Conservation (phyloP, 2,888 invertebrate species). For the Alloscopus bannaensis region DNA sequence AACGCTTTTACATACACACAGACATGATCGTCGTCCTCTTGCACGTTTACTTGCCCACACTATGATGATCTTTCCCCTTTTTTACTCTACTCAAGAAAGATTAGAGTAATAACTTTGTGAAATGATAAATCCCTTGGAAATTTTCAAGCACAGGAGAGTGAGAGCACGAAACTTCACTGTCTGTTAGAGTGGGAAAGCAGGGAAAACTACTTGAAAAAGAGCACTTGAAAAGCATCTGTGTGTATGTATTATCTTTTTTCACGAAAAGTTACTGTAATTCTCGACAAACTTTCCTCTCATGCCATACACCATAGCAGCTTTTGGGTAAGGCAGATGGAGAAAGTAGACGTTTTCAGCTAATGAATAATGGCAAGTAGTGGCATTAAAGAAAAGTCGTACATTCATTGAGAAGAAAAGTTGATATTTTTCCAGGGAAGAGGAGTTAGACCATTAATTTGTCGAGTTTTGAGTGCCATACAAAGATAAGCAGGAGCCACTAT, state of each 20-base stretch:
- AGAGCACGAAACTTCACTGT: too few relatives aligned
- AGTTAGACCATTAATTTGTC: too few relatives aligned
- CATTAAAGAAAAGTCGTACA: too few relatives aligned
- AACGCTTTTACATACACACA: too few relatives aligned
- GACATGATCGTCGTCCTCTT: neutral
- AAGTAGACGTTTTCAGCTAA: slow-evolving; percentile 12
- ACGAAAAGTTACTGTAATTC: slow-evolving; percentile 6
- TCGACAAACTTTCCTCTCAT: slow-evolving; percentile 4
- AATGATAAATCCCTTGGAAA: slow-evolving; percentile 50
- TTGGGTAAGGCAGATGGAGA: slow-evolving; percentile 44
- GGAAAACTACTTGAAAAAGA: neutral
- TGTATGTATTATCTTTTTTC: slow-evolving; percentile 9
- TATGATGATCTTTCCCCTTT: slow-evolving; percentile 40
- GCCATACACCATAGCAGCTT: neutral
- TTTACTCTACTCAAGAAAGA: slow-evolving; percentile 45
- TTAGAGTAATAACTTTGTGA: slow-evolving; percentile 43
- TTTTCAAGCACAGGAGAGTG: slow-evolving; percentile 11
- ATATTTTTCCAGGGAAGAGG: too few relatives aligned
- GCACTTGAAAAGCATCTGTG: slow-evolving; percentile 15
- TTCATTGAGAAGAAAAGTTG: too few relatives aligned
- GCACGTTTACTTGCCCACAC: neutral
- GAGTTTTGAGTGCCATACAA: too few relatives aligned
- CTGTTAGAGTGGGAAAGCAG: too few relatives aligned
- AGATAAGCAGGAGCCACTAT: too few relatives aligned
- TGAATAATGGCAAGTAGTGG: slow-evolving; percentile 33